A percentile compares a stretch with the other conserved stretches of the same genome.
phyloP scores from a whole-genome alignment of 2,113 vertebrate species.

The mouse (Mus musculus) region GRCm39 chr6:29174001-29174500 shows the following conservation, averaged over 20 bases:
- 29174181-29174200: neutral
- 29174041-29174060: neutral
- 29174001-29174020: neutral
- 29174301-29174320: neutral
- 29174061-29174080: neutral
- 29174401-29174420: neutral
- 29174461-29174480: slow-evolving; percentile 43
- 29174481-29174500: neutral
- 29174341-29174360: neutral
- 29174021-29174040: neutral
- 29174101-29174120: slow-evolving; percentile 42
- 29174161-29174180: neutral
- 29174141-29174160: neutral
- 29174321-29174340: neutral
- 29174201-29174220: neutral
- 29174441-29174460: neutral
- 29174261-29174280: neutral
- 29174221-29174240: neutral
- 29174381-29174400: neutral
- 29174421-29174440: slow-evolving; percentile 5
- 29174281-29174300: neutral
- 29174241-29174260: neutral
- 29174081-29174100: neutral
- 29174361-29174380: neutral
- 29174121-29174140: neutral